Base-by-base conservation (phyloP, 2,888 invertebrate genomes). In the Artemia sp. region DNA sequence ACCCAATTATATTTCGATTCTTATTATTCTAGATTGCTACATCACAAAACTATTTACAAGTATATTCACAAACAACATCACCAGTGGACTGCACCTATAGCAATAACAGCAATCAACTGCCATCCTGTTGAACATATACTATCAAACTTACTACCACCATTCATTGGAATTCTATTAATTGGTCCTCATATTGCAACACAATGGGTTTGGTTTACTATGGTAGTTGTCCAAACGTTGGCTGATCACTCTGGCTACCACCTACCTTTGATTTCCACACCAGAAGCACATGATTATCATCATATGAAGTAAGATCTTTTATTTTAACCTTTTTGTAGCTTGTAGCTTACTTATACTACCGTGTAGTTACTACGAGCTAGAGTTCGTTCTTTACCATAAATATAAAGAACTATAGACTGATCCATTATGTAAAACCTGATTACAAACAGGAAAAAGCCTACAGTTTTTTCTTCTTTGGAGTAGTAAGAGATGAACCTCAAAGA, bases 221-320 rank as follows among this genome's bases (percentile, higher is more conserved):
- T 88, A n/a, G 84, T 89, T 74, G 76, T 87, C 51, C 86, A 86
- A 6, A 90, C 90, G 3, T 81, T 90, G 69, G 87, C 89, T 76
- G 85, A 89, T 10, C 91, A 91, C 78, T 88, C 88, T 67, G 91
- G 90, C 12, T 91, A 90, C 76, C 90, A 91, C 79, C 80, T 90
- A 75, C 90, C 91, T 1, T 87, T 90, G 78, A 85, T 90, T 76
- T 88, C 89, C 8, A 89, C 89, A 67, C 89, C 90, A 8, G 90
- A 90, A 78, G 87, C 88, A 0, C 91, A 91, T 76, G 91, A 91
- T 78, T 91, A 87, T 78, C 91, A 91, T 78, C 91, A 91, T 78
- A 82, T 89, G 73, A 90, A 90, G 87, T 87, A 77, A 82, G 83
- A 38, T 38, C 38, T 38, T 38, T 38, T 38, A 38, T 38, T 38